phyloP scores from a whole-genome alignment of 1,140 invertebrate genomes.

The Saccostrea glomerata region DNA sequence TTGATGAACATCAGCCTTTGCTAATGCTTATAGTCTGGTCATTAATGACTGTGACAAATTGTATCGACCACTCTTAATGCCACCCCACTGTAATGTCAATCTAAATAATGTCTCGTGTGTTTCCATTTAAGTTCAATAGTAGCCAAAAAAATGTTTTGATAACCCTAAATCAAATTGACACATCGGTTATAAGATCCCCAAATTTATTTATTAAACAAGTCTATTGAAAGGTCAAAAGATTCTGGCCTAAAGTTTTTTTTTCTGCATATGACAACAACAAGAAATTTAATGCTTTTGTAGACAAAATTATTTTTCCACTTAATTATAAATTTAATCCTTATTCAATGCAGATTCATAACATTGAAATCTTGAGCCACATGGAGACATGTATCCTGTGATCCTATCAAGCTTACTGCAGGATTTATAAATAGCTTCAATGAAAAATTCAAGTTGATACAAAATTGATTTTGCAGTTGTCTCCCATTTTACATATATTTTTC shows the following conservation, averaged over 20 bases:
- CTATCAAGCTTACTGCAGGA: too few relatives aligned
- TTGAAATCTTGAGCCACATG: background rate
- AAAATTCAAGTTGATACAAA: background rate
- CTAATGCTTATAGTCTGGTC: background rate
- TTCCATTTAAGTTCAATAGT: conserved; percentile 25
- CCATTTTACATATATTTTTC: background rate
- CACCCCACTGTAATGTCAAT: background rate
- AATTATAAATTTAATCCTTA: conserved; percentile 2
- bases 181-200: background rate
- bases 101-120: background rate
- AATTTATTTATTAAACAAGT: background rate
- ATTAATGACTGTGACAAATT: conserved; percentile 21
- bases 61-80: background rate
- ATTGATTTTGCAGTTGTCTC: conserved; percentile 13
- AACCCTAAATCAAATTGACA: conserved; percentile 23
- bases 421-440: background rate
- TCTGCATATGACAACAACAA: background rate
- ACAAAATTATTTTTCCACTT: background rate
- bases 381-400: too few relatives aligned
- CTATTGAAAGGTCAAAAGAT: background rate
- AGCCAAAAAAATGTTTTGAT: conserved; percentile 25
- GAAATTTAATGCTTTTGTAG: background rate
- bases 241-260: conserved; percentile 26
- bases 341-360: background rate
- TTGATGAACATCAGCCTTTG: background rate